Evolutionary conservation across 2,113 vertebrate species (phyloP).

Genomic region (Platysternon megacephalum): DNA sequence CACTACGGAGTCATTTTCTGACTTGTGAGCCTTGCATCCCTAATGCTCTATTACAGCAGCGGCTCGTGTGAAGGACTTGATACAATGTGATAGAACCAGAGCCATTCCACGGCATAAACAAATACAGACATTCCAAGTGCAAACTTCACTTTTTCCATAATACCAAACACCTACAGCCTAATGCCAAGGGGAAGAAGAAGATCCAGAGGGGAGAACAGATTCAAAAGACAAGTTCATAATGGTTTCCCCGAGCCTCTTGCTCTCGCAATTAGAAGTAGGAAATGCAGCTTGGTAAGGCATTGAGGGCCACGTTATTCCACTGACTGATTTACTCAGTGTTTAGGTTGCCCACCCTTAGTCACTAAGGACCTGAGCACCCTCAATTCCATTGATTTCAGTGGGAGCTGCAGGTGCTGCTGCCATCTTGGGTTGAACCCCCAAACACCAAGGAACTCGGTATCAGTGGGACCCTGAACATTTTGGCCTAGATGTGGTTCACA

Average conservation of each 20-base stretch:
- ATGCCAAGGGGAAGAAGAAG: not conserved
- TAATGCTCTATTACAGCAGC: not conserved
- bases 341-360: not conserved
- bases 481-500: not conserved
- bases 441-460: not conserved
- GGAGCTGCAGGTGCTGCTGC: not conserved
- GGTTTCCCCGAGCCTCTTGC: slow-evolving; percentile 12
- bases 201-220: slow-evolving; percentile 40
- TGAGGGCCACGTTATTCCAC: not conserved
- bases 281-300: slow-evolving; percentile 11
- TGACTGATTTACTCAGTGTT: not conserved
- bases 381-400: not conserved
- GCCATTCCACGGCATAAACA: not conserved
- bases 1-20: not conserved
- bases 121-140: not conserved
- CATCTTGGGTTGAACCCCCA: not conserved
- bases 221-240: slow-evolving; percentile 35
- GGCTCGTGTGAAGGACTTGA: not conserved
- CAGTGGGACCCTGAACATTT: not conserved
- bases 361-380: accelerated
- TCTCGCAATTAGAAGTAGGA: not conserved
- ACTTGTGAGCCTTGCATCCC: not conserved
- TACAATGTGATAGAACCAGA: not conserved
- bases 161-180: slow-evolving; percentile 18
- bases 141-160: slow-evolving; percentile 31